These are phyloP conservation scores for Terrapene triunguis DNA, from an alignment of 2,113 vertebrate species.

Conservation along the genomic window DNA sequence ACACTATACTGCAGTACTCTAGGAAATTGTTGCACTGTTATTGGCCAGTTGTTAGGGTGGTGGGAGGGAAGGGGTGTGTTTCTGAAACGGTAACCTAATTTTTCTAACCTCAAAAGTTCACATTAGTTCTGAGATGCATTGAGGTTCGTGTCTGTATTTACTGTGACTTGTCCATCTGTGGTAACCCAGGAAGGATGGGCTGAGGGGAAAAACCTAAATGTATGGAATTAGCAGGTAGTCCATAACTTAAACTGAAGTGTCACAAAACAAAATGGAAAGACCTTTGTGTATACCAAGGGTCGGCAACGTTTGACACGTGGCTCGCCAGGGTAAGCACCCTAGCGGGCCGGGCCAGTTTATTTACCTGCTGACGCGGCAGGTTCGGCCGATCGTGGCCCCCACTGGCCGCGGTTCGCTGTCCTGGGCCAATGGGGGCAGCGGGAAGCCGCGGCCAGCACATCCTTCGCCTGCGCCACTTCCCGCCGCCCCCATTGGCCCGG, in stretches of 20 bases:
- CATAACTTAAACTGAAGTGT: slow-evolving; percentile 31
- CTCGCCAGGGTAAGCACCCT: too few species aligned
- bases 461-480: too few species aligned
- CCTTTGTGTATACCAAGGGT: not conserved
- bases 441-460: too few species aligned
- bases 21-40: not conserved
- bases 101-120: slow-evolving; percentile 41
- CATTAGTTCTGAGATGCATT: slow-evolving; percentile 30
- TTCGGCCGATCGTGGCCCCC: too few species aligned
- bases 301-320: too few species aligned
- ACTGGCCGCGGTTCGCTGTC: too few species aligned
- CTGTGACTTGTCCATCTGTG: slow-evolving; percentile 20
- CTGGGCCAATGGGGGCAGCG: too few species aligned
- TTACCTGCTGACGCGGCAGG: too few species aligned
- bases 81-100: slow-evolving; percentile 21
- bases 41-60: not conserved
- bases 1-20: not conserved
- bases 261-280: slow-evolving; percentile 2
- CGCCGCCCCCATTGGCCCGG: too few species aligned
- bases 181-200: slow-evolving; percentile 9
- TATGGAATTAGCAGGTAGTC: slow-evolving; percentile 20
- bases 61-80: not conserved
- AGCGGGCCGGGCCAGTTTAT: too few species aligned
- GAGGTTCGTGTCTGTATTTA: slow-evolving; percentile 16
- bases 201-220: not conserved